Evolutionary conservation across 2,888 invertebrate species (phyloP).

Genomic region (Amiota minor): DNA sequence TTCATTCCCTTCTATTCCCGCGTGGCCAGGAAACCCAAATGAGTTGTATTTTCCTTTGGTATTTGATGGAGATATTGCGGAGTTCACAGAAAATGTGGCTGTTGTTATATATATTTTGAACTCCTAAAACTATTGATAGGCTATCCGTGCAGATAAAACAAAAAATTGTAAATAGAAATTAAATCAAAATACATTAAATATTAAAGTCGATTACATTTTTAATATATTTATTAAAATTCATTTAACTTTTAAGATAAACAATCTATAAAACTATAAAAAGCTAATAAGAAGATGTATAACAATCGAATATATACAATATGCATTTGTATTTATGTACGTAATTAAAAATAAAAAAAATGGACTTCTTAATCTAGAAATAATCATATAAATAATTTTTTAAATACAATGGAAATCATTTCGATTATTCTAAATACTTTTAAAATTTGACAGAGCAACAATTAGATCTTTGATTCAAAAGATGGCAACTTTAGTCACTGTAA

Average conservation of each 20-base stretch:
- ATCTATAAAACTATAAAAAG: constrained; percentile 10
- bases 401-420: constrained; percentile 41
- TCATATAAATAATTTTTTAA: constrained; percentile 20
- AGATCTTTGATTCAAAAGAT: constrained; percentile 19
- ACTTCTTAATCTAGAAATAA: constrained; percentile 31
- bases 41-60: no score
- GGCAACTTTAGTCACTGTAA: constrained; percentile 17
- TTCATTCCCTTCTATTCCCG: no score
- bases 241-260: constrained; percentile 17
- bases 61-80: no score
- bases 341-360: neutral
- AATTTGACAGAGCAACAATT: constrained; percentile 40
- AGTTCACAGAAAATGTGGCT: no score
- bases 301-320: constrained; percentile 46
- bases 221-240: neutral
- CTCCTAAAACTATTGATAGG: no score
- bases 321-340: no score
- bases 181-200: no score
- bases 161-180: no score
- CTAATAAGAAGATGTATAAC: constrained; percentile 42
- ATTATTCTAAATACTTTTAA: constrained; percentile 31
- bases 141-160: no score
- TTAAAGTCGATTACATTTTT: no score
- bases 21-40: no score
- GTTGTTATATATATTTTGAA: no score